Evolutionary conservation across 2,797 vertebrate genomes (phyloP), one percentile per base, ranked within the genome.

Genomic region (Ctenopoma kingsleyae): DNA sequence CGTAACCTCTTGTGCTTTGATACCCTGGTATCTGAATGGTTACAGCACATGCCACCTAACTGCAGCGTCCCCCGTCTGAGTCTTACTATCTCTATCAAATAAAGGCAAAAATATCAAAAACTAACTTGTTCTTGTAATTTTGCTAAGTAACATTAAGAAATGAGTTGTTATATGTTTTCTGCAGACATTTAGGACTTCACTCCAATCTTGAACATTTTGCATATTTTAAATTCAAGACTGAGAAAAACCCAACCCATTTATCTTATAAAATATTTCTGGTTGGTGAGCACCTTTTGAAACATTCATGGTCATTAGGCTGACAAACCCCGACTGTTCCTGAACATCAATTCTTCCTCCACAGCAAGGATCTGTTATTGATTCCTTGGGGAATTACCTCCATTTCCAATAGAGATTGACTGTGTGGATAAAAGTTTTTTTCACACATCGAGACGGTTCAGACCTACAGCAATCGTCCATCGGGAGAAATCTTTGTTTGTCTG

Each of bases 281-380:
- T 8, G 5, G 51, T 8, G 15, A 35, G 17, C 19, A 50, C 17
- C 3, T 44, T 44, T n/a, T 44, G 15, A 6, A n/a, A 27, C 19
- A n/a, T 48, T 57, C 32, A 44, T 2, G 13, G 27, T 17, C 25
- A 49, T 46, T 9, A 15, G 10, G 5, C 48, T 38, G 35, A 41
- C 41, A 51, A 16, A 74, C 8, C 23, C 46, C 2, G 40, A 76
- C 64, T 27, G 51, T 68, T 76, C 44, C 74, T 43, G 57, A 70
- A 25, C 43, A 50, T 71, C 64, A 78, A 63, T 65, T 30, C 47
- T 62, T 79, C 58, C 44, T 63, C 69, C 70, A 76, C 81, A 83
- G 72, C 32, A 0, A 61, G 68, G 68, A 74, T 59, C 74, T 53
- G 56, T 23, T 61, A 70, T 74, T 2, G 64, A 78, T 87, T 71